Percentiles rank a stretch among this genome's conserved stretches.
Evolutionary conservation across 92 coral and sea anemone species (phyloP).

Genomic region (Siderastrea radians): DNA sequence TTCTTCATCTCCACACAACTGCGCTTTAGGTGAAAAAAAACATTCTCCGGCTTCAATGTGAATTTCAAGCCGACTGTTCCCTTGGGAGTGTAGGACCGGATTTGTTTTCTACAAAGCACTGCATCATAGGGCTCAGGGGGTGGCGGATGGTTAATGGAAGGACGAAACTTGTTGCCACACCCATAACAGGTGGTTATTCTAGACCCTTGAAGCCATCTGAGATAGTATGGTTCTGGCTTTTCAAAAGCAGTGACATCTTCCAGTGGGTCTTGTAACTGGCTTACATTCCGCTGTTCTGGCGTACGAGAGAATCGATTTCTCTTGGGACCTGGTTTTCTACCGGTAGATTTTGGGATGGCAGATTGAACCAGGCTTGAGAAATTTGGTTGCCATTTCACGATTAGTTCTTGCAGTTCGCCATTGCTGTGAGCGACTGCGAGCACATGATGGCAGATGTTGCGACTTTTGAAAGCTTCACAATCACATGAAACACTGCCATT

Average conservation of each 20-base stretch:
- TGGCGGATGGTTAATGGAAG: not conserved
- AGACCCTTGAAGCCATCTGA: conserved; percentile 55
- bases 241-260: not conserved
- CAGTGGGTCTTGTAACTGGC: conserved; percentile 1
- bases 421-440: conserved; percentile 16
- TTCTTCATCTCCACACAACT: conserved; percentile 45
- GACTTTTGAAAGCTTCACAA: conserved; percentile 29
- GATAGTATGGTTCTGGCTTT: conserved; percentile 7
- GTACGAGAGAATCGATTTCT: conserved; percentile 23
- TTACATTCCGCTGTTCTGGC: conserved; percentile 28
- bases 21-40: conserved; percentile 47
- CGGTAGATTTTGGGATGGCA: conserved; percentile 18
- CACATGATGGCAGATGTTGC: conserved; percentile 31
- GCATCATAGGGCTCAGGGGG: conserved; percentile 62
- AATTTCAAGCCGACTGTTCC: conserved; percentile 41
- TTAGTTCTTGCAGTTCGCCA: not conserved
- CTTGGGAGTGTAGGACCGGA: conserved; percentile 53
- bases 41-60: conserved; percentile 57
- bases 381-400: conserved; percentile 15
- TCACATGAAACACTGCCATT: conserved; percentile 18
- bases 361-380: conserved; percentile 28
- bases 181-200: conserved; percentile 55
- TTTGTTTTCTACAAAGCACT: conserved; percentile 54
- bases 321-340: conserved; percentile 31
- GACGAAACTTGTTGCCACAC: conserved; percentile 28